Conservation (phyloP, 2,797 vertebrate genomes). For the Silurus lanzhouensis region DNA sequence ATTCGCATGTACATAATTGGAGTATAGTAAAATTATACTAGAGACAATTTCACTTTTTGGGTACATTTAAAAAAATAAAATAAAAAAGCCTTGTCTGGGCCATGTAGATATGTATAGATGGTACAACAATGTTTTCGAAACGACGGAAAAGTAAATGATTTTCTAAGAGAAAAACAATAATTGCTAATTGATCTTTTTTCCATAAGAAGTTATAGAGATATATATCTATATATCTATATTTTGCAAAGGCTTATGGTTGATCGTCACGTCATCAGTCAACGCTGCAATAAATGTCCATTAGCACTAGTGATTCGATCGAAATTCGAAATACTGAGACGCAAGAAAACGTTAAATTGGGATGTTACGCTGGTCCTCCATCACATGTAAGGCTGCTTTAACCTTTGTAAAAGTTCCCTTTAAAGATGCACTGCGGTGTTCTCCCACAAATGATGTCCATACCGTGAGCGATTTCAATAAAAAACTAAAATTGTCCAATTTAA, state of each 20-base stretch:
- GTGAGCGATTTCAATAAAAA: not conserved
- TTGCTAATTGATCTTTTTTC: slow-evolving; percentile 71
- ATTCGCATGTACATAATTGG: slow-evolving; percentile 84
- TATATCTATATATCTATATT: slow-evolving; percentile 67
- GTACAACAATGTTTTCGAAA: slow-evolving; percentile 63
- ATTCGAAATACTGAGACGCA: not conserved
- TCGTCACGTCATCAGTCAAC: slow-evolving; percentile 72
- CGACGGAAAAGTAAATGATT: slow-evolving; percentile 75
- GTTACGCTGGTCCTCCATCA: not conserved
- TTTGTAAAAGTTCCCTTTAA: slow-evolving; percentile 4
- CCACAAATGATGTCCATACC: not conserved
- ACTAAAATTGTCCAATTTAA: not conserved
- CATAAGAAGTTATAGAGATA: slow-evolving; percentile 76
- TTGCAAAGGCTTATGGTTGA: slow-evolving; percentile 70
- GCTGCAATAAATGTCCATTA: slow-evolving; percentile 76
- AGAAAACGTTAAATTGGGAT: not conserved
- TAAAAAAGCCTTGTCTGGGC: slow-evolving; percentile 91
- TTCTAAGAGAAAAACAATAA: slow-evolving; percentile 62
- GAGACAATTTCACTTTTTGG: slow-evolving; percentile 66
- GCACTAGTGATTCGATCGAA: slow-evolving; percentile 75
- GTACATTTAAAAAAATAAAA: not conserved
- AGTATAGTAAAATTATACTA: slow-evolving; percentile 73
- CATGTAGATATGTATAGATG: slow-evolving; percentile 78
- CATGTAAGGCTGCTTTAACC: no score
- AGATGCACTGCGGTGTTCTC: not conserved